phyloP scores from a whole-genome alignment of 2,888 invertebrate species.

The Mimachlamys varia region DNA sequence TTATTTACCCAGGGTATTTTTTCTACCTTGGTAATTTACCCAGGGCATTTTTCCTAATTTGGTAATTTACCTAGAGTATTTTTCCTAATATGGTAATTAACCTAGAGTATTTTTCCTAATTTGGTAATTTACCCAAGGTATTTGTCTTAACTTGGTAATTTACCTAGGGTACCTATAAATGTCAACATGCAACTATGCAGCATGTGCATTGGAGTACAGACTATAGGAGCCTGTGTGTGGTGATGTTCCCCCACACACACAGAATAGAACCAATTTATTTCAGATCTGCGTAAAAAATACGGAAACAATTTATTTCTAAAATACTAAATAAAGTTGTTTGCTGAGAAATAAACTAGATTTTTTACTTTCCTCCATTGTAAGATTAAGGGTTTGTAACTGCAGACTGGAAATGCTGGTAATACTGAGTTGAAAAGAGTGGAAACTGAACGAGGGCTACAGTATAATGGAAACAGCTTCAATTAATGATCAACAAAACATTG shows the following conservation, averaged over 20 bases:
- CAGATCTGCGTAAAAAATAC: not conserved
- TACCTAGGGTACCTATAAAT: too few species aligned
- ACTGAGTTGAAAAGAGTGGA: not conserved
- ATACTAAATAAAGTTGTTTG: not conserved
- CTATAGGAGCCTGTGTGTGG: too few species aligned
- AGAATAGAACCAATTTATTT: not conserved
- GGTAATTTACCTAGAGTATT: too few species aligned
- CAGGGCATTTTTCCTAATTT: too few species aligned
- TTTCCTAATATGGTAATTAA: too few species aligned
- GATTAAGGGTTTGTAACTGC: not conserved
- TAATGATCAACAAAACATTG: not conserved
- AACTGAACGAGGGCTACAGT: not conserved
- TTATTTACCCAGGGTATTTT: too few species aligned
- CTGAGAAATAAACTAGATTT: not conserved
- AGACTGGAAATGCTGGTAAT: not conserved
- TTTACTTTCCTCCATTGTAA: not conserved
- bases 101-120: too few species aligned
- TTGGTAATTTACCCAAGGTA: too few species aligned
- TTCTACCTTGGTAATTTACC: too few species aligned
- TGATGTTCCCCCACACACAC: not conserved
- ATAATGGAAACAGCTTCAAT: not conserved
- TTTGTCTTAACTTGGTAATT: too few species aligned
- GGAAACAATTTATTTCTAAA: not conserved
- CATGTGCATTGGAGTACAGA: too few species aligned
- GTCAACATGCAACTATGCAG: too few species aligned